Percentiles rank a stretch among this genome's conserved stretches.
phyloP scores from a whole-genome alignment of 2,888 invertebrate species.

The Athrips mouffetella region DNA sequence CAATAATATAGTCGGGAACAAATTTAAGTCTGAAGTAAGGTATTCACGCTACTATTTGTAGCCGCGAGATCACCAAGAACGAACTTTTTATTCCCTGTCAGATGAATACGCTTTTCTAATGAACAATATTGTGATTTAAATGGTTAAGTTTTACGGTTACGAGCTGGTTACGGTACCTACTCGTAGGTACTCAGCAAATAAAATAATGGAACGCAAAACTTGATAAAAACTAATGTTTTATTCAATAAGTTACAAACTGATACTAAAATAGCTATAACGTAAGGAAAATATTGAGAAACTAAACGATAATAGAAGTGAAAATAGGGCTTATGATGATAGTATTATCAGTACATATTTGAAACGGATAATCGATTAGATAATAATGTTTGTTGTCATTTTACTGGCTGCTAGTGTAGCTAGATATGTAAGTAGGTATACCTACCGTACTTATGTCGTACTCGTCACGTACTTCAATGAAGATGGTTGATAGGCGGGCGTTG shows the following conservation, averaged over 20 bases:
- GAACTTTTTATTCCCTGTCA: not conserved
- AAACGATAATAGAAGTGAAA: not conserved
- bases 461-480: slow-evolving; percentile 58
- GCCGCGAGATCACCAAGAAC: too few relatives aligned
- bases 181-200: too few relatives aligned
- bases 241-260: too few relatives aligned
- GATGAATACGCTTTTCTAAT: too few relatives aligned
- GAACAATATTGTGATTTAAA: too few relatives aligned
- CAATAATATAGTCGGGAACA: not conserved
- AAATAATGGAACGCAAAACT: too few relatives aligned
- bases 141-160: too few relatives aligned
- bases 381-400: slow-evolving; percentile 1
- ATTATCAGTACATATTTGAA: not conserved
- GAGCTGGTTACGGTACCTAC: too few relatives aligned
- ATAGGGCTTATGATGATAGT: not conserved
- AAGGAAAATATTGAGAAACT: too few relatives aligned
- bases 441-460: too few relatives aligned
- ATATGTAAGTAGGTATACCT: slow-evolving; percentile 5
- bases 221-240: too few relatives aligned
- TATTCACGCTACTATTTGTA: not conserved
- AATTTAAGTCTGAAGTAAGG: not conserved
- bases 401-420: not conserved
- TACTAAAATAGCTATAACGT: too few relatives aligned
- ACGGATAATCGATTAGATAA: slow-evolving; percentile 10
- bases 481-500: slow-evolving; percentile 58